A percentile compares a stretch with the other conserved stretches of the same genome.
phyloP scores from a whole-genome alignment of 2,113 vertebrate species.

The Bagarius yarrelli region DNA sequence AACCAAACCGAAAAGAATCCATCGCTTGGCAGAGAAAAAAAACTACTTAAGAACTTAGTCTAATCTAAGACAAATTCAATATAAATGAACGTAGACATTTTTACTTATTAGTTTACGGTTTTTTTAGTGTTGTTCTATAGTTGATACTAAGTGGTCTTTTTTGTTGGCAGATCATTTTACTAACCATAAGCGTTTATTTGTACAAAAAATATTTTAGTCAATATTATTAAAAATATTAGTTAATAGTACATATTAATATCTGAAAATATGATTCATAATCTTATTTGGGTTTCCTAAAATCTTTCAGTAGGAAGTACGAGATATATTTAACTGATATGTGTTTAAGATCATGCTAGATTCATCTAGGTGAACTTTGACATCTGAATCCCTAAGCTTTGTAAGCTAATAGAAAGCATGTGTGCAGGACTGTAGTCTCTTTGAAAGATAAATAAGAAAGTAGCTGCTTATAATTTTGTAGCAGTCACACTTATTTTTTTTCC shows the following conservation, averaged over 20 bases:
- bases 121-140: not conserved
- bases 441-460: not conserved
- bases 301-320: not conserved
- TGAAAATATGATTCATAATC: not conserved
- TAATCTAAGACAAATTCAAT: not conserved
- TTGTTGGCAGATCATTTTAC: not conserved
- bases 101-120: not conserved
- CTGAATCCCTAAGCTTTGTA: not conserved
- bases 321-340: not conserved
- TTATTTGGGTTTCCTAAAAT: not conserved
- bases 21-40: not conserved
- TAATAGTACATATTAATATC: not conserved
- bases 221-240: not conserved
- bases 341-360: not conserved
- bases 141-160: not conserved
- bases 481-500: not conserved
- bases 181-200: not conserved
- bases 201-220: not conserved
- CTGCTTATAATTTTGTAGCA: not conserved
- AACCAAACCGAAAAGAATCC: not conserved
- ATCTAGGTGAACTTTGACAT: not conserved
- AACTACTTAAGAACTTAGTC: too few species aligned
- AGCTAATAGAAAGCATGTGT: not conserved
- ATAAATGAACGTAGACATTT: not conserved
- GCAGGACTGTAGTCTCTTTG: not conserved